Evolutionary conservation across 2,797 vertebrate genomes (phyloP), one percentile per base, ranked within the genome.

Genomic region (Cossypha caffra): DNA sequence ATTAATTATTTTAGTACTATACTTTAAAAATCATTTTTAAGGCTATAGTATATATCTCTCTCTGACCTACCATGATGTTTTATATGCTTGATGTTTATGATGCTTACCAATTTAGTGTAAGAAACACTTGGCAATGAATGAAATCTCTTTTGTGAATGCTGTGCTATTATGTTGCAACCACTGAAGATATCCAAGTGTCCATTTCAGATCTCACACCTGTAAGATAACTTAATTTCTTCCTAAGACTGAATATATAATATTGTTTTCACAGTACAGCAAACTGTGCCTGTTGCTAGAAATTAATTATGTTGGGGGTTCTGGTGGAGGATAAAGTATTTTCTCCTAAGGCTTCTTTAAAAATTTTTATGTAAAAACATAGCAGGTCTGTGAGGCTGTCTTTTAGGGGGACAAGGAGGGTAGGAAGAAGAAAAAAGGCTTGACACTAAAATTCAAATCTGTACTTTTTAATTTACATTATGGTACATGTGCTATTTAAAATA

Each of bases 321-420:
- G 43, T 76, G 57, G 63, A 85, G 10, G 51, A 80, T 86, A 26
- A 16, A 61, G 17, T 66, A 29, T 63, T 90, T 90, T 73, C 94
- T 91, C 59, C 86, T 90, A 82, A 93, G 35, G 13, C 43, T 86
- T 93, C 47, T 76, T 95, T 26, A 43, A 77, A 96, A 90, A 33
- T 31, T 74, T 75, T 92, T 61, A 66, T 62, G 59, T 88, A 25
- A 40, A 77, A 81, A 63, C 85, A 55, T 81, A 85, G 38, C 50
- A 91, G 58, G 24, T 82, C 40, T 38, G 18, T 45, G 57, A 95
- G 67, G 9, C 48, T 9, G 6, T 40, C 26, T 71, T 89, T 90
- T 78, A 29, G 2, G n/a, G 48, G 18, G 10, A 38, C 4, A 11
- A 10, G 35, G 6, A 3, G 17, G 4, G 4, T 8, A 63, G 3